These are phyloP conservation scores for Upupa epops DNA, from an alignment of 2,113 vertebrate species.

Conservation along the genomic window DNA sequence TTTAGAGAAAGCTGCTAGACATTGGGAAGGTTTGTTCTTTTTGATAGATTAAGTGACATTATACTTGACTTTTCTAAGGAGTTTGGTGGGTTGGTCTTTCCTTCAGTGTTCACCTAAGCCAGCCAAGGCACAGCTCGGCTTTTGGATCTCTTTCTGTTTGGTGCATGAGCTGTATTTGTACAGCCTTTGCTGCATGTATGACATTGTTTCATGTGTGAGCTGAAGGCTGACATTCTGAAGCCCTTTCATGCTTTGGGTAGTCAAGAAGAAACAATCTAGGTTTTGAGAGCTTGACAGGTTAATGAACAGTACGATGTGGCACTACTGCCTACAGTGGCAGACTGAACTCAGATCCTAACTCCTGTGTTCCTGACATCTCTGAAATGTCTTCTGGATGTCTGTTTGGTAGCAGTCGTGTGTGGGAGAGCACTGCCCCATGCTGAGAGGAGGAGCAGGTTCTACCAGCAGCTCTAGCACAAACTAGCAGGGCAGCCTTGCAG, in stretches of 20 bases:
- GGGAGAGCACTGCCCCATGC: background rate
- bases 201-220: background rate
- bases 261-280: background rate
- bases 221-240: background rate
- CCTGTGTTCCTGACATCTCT: background rate
- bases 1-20: background rate
- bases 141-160: background rate
- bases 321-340: background rate
- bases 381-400: background rate
- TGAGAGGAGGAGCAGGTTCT: background rate
- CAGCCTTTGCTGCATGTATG: accelerated
- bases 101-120: background rate
- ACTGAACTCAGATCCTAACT: background rate
- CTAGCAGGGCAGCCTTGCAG: background rate
- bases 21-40: background rate
- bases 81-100: background rate
- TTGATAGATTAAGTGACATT: background rate
- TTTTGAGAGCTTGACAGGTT: background rate
- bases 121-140: background rate
- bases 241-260: background rate
- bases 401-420: background rate
- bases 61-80: background rate
- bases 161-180: background rate
- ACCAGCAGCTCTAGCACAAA: background rate
- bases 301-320: accelerated